Evolutionary conservation across 2,888 invertebrate species (phyloP), one percentile per base, ranked within the genome.

Genomic region (Catocala nupta): DNA sequence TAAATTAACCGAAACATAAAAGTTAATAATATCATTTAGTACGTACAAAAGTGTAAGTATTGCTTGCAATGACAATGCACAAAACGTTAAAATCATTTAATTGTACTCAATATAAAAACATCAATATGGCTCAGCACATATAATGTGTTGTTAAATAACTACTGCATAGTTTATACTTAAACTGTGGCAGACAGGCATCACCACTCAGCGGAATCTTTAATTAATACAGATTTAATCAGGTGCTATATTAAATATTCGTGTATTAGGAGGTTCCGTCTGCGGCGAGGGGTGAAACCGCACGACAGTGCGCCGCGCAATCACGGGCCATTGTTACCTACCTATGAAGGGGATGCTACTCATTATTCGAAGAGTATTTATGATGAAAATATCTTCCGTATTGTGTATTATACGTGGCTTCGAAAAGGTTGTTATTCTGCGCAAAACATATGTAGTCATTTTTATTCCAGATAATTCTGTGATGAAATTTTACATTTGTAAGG

Each of bases 251-350:
- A 84, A 86, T 86, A 84, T 85, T 84, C 82, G 70, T 86, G 83
- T 81, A 58, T 68, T 64, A 74, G 70, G 68, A 71, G 59, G 65
- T 65, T 70, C 70, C 63, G 68, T 71, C 74, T 81, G 81, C 77
- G 82, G 85, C 66, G 73, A 80, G 82, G 83, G 79, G 74, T 59
- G 75, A 71, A 81, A 90, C 90, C 90, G 78, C 91, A 88, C 75
- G 78, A 74, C 75, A 67, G 77, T 77, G 69, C 77, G 83, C 73
- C 80, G 79, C 85, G 87, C 89, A 91, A 90, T 91, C 88, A 90
- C 72, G 73, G 78, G 65, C 84, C 80, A 88, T 89, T 89, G 89
- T 89, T 79, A 67, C 70, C 68, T 56, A 71, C 57, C 68, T 63
- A 53, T 48, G 55, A 13, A 59, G 49, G 56, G 49, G 63, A 49